These are phyloP conservation scores for Tonatia bakeri DNA, from an alignment of 2,113 vertebrate species.

Conservation along the genomic window DNA sequence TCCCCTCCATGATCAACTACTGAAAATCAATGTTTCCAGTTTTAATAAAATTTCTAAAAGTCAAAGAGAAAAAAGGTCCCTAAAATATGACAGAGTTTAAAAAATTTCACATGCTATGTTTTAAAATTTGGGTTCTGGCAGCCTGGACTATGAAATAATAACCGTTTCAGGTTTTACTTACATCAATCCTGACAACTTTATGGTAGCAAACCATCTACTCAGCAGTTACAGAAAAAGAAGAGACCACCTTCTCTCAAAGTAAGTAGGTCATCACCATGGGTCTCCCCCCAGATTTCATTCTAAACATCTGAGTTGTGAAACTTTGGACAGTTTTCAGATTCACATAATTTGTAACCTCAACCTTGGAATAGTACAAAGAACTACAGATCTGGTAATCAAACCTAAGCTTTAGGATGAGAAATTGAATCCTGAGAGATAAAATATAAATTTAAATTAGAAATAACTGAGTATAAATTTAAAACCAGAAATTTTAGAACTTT, in stretches of 20 bases:
- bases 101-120: neutral
- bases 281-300: neutral
- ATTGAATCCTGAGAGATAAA: neutral
- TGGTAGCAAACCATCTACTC: neutral
- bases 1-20: neutral
- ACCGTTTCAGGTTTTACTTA: neutral
- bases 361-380: neutral
- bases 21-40: neutral
- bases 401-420: neutral
- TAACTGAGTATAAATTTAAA: neutral
- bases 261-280: neutral
- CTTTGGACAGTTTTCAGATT: neutral
- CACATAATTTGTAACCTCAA: neutral
- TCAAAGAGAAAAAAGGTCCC: neutral
- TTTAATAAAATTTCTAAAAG: constrained; percentile 6
- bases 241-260: neutral
- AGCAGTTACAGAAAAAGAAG: neutral
- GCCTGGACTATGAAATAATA: neutral
- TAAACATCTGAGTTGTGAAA: neutral
- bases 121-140: constrained; percentile 24
- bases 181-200: constrained; percentile 21
- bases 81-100: neutral
- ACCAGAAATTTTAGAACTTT: neutral
- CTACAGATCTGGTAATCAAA: neutral
- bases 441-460: too few relatives aligned